Evolutionary conservation across 2,888 invertebrate species (phyloP).

Genomic region (Amblyteles armatorius): DNA sequence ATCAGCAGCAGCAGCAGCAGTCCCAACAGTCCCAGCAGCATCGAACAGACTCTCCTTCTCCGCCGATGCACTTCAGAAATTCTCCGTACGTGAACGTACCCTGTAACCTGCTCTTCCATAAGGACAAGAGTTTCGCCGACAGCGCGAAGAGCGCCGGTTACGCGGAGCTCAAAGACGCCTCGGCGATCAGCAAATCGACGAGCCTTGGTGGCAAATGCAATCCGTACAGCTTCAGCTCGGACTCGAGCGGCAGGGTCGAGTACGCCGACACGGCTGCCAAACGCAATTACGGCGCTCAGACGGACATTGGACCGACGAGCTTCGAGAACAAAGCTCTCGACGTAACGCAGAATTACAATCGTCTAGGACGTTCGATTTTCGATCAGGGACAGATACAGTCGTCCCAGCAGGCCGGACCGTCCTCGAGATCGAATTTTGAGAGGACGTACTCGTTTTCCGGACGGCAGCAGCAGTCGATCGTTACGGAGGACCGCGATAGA

Average conservation of each 20-base stretch:
- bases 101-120: slow-evolving; percentile 79
- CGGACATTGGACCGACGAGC: slow-evolving; percentile 74
- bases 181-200: slow-evolving; percentile 48
- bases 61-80: slow-evolving; percentile 77
- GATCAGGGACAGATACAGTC: slow-evolving; percentile 37
- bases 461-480: slow-evolving; percentile 68
- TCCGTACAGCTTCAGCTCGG: slow-evolving; percentile 82
- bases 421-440: slow-evolving; percentile 72
- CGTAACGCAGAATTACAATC: slow-evolving; percentile 58
- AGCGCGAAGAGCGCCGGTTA: slow-evolving; percentile 79
- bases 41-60: slow-evolving; percentile 82
- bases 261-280: slow-evolving; percentile 76
- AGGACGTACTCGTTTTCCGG: slow-evolving; percentile 76
- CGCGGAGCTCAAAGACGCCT: slow-evolving; percentile 79
- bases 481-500: slow-evolving; percentile 48
- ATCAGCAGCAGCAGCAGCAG: slow-evolving; percentile 76
- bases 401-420: slow-evolving; percentile 67
- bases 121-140: slow-evolving; percentile 80
- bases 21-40: slow-evolving; percentile 80
- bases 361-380: slow-evolving; percentile 55
- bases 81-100: slow-evolving; percentile 82
- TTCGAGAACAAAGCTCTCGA: slow-evolving; percentile 75
- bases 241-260: slow-evolving; percentile 82
- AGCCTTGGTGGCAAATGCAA: slow-evolving; percentile 73
- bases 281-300: slow-evolving; percentile 73